Base-by-base conservation (phyloP, 2,113 vertebrate species). In the Trinectes maculatus region DNA sequence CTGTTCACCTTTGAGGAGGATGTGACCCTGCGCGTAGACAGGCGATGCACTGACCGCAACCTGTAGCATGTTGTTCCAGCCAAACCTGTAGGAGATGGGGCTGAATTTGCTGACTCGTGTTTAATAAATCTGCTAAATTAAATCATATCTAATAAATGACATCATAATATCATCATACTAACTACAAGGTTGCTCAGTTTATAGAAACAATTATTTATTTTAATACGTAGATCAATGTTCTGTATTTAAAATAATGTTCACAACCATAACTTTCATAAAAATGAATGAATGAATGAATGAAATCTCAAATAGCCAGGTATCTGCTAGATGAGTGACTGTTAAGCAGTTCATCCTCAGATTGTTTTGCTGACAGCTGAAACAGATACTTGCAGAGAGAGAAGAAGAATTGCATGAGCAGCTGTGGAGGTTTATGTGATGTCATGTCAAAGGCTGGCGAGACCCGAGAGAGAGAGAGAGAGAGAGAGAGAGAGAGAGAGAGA, bases 321-420 rank as follows among this genome's bases (percentile, higher is more conserved):
- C 37, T 13, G 37, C 37, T 6, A 1, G 37, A 39, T 39, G n/a
- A 39, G 2, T 16, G 37, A 13, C 37, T 1, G 37, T n/a, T n/a
- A n/a, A n/a, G n/a, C n/a, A n/a, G n/a, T n/a, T n/a, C n/a, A 42
- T 39, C 10, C 51, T 42, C 25, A 8, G 42, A 34, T 58, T 57
- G 29, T 36, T 77, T 71, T 62, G 48, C 54, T 73, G 54, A 24
- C 18, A 42, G 39, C n/a, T 36, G 47, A 44, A 72, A 65, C 36
- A 33, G 42, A 63, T 74, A 74, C 72, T 69, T 66, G 21, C 11
- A 18, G 60, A 44, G 13, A 8, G 55, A n/a, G 79, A 67, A 62
- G 63, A 76, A 9, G 28, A 49, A 43, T 29, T 6, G 26, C 29
- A 7, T 3, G 16, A 70, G 52, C 81, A 82, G 81, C 80, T 82